Conservation (phyloP, 2,888 invertebrate species). For the Magallana nippona region DNA sequence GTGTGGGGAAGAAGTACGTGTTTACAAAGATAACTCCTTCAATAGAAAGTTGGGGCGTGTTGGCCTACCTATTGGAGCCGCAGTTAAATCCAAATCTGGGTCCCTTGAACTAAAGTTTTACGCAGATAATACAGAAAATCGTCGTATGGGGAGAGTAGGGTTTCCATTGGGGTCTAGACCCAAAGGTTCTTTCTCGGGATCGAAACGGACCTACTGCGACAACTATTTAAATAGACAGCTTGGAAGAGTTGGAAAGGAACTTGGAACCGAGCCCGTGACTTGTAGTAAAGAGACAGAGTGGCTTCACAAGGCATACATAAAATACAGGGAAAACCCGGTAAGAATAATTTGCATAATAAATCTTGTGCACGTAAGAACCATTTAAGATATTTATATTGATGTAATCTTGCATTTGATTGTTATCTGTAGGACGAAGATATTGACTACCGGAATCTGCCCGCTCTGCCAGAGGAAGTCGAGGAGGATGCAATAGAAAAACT, state of each 20-base stretch:
- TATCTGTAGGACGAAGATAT: constrained; percentile 28
- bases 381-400: neutral
- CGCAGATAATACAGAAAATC: constrained; percentile 53
- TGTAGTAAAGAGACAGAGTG: constrained; percentile 18
- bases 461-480: constrained; percentile 2
- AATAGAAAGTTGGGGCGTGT: constrained; percentile 47
- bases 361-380: neutral
- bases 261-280: constrained; percentile 40
- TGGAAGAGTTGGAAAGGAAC: constrained; percentile 44
- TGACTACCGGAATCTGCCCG: neutral
- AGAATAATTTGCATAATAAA: neutral
- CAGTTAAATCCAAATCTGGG: constrained; percentile 33
- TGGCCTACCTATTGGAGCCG: constrained; percentile 45
- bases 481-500: constrained; percentile 9
- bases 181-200: neutral
- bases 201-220: constrained; percentile 30
- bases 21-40: constrained; percentile 40
- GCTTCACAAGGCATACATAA: constrained; percentile 10
- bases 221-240: constrained; percentile 38
- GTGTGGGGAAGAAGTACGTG: constrained; percentile 33
- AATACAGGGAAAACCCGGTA: constrained; percentile 23
- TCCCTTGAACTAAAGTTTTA: constrained; percentile 35
- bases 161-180: constrained; percentile 50
- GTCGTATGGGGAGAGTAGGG: constrained; percentile 52
- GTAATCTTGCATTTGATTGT: neutral